Evolutionary conservation across 2,797 vertebrate genomes (phyloP).

Genomic region (Acanthiza pusilla): DNA sequence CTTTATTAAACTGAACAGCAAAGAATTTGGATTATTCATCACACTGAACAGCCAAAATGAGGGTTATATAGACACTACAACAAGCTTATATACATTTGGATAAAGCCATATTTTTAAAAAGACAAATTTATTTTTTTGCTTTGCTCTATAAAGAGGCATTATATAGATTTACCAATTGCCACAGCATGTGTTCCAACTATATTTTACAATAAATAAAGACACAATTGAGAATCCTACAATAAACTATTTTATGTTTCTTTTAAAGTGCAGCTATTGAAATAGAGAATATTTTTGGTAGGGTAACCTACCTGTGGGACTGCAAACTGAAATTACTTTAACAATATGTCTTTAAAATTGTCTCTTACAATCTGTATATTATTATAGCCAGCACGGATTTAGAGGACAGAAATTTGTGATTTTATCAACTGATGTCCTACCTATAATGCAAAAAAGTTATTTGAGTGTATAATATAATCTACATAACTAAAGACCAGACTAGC

Average conservation of each 20-base stretch:
- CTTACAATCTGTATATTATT: background rate
- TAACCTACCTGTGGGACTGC: background rate
- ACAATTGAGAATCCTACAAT: background rate
- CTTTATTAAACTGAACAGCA: background rate
- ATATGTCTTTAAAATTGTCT: background rate
- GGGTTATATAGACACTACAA: background rate
- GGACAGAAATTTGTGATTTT: background rate
- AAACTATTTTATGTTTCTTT: background rate
- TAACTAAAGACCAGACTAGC: background rate
- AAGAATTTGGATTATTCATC: background rate
- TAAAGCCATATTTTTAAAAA: background rate
- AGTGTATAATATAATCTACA: background rate
- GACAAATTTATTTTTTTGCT: background rate
- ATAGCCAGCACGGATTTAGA: background rate
- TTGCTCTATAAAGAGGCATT: background rate
- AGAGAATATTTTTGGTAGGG: background rate
- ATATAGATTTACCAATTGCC: background rate
- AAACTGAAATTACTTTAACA: background rate
- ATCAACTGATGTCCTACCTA: background rate
- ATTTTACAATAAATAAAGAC: constrained; percentile 5
- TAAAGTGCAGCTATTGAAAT: background rate
- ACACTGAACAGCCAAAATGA: background rate
- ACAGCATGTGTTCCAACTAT: background rate
- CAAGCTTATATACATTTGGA: background rate
- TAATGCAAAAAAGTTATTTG: background rate